These are phyloP conservation scores for Melierax canorus DNA, from an alignment of 2,113 vertebrate genomes.

Conservation along the genomic window DNA sequence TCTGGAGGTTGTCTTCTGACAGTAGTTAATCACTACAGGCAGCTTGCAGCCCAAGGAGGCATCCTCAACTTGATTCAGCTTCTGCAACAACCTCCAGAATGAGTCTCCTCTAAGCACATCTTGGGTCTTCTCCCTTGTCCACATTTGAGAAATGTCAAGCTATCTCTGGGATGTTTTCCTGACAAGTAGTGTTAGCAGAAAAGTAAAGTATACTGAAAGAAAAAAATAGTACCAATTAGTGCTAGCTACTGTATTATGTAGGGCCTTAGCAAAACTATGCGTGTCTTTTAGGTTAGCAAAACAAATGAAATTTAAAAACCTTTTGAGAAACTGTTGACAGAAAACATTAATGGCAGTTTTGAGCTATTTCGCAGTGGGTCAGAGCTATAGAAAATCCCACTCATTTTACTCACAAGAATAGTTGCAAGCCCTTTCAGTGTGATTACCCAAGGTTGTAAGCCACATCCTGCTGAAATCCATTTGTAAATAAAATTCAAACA, in stretches of 20 bases:
- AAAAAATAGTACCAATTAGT: background rate
- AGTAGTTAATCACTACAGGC: background rate
- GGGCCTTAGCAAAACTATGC: background rate
- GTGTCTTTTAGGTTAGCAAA: background rate
- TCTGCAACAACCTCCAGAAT: background rate
- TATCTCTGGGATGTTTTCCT: background rate
- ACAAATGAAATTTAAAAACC: background rate
- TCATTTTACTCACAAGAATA: background rate
- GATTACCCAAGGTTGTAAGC: background rate
- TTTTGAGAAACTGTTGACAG: background rate
- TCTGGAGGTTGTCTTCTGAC: background rate
- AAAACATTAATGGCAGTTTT: background rate
- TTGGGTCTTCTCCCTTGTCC: background rate
- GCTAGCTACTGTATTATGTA: background rate
- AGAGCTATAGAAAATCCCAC: background rate
- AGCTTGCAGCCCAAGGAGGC: background rate
- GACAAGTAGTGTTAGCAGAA: background rate
- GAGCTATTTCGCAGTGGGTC: background rate
- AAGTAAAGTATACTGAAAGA: background rate
- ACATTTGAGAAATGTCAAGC: background rate
- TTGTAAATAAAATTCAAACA: slow-evolving; percentile 31
- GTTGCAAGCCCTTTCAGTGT: background rate
- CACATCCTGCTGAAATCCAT: background rate
- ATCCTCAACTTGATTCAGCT: background rate
- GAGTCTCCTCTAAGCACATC: background rate